Conservation (phyloP, 2,797 vertebrate species). For the Pangasius krempfi region DNA sequence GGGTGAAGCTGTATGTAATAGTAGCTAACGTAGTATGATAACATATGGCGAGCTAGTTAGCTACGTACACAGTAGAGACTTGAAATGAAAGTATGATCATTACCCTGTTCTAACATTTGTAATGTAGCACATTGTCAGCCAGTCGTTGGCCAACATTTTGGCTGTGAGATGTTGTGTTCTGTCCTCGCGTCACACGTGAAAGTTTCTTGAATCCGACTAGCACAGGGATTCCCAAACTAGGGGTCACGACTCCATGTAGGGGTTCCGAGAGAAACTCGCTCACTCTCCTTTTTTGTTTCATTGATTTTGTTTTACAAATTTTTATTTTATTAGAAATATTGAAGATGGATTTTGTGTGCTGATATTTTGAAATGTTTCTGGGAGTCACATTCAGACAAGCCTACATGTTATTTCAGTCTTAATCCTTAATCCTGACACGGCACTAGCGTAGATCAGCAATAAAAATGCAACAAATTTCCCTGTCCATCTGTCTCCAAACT, state of each 20-base stretch:
- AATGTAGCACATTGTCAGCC: neutral
- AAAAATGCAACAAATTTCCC: neutral
- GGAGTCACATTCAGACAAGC: neutral
- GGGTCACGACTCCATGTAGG: neutral
- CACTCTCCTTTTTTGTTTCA: neutral
- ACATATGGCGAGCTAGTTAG: neutral
- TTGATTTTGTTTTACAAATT: neutral
- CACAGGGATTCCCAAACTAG: neutral
- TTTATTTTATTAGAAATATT: neutral
- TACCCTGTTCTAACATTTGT: neutral
- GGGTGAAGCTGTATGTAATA: too few species aligned
- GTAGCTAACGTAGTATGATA: too few species aligned
- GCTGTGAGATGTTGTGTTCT: neutral
- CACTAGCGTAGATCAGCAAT: neutral
- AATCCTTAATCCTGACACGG: neutral
- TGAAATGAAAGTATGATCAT: neutral
- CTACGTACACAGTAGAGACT: neutral
- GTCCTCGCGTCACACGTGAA: neutral
- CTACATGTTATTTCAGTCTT: neutral
- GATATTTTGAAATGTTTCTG: neutral
- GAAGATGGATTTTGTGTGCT: too few species aligned
- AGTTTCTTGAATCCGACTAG: neutral
- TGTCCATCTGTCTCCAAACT: neutral
- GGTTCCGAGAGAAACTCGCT: neutral
- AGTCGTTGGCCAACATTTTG: neutral